phyloP scores from a whole-genome alignment of 2,113 vertebrate species.

The Gorsachius goisagi region DNA sequence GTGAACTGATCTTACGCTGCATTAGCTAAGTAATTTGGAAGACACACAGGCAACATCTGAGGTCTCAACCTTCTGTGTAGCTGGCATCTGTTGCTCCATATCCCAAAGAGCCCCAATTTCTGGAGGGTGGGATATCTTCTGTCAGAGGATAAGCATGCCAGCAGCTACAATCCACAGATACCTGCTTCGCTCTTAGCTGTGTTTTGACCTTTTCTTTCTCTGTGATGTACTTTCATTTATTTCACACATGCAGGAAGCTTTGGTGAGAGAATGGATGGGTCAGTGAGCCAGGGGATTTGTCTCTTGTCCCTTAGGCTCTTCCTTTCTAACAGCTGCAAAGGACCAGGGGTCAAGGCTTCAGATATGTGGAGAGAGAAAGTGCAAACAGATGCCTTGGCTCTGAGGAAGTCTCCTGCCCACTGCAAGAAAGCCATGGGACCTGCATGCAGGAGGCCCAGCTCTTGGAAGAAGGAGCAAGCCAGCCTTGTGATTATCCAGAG shows the following conservation, averaged over 20 bases:
- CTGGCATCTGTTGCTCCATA: not conserved
- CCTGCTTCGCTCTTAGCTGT: not conserved
- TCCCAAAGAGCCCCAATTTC: not conserved
- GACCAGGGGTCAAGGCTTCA: not conserved
- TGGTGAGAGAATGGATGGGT: not conserved
- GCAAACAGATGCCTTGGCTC: not conserved
- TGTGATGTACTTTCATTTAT: not conserved
- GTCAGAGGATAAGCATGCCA: not conserved
- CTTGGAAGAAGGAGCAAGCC: not conserved
- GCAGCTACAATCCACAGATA: not conserved
- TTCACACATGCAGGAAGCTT: not conserved
- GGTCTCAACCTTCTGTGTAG: not conserved
- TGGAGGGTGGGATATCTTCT: not conserved
- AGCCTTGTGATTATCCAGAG: not conserved
- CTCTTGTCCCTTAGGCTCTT: not conserved
- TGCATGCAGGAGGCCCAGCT: not conserved
- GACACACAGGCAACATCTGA: not conserved
- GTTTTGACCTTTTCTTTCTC: not conserved
- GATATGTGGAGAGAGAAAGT: not conserved
- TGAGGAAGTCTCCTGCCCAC: not conserved
- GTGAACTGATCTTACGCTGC: not conserved
- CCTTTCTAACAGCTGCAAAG: not conserved
- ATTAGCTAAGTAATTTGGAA: not conserved
- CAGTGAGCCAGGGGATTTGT: not conserved
- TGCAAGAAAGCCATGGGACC: not conserved